Evolutionary conservation across 2,888 invertebrate species (phyloP).

Genomic region (Uloborus plumipes): DNA sequence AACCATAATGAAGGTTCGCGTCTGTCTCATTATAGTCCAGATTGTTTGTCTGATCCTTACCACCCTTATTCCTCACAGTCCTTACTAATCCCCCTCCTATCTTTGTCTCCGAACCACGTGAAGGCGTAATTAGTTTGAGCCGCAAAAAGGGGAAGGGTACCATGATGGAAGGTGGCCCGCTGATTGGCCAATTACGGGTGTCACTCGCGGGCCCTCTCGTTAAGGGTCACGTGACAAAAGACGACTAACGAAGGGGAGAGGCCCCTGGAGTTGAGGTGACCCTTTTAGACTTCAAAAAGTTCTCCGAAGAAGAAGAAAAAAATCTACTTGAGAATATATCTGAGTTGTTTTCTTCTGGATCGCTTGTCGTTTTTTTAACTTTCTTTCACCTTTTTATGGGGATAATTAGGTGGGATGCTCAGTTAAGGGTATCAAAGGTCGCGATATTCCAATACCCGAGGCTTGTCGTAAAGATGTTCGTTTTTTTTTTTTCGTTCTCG

Average conservation of each 20-base stretch:
- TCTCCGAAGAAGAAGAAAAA: too few species aligned
- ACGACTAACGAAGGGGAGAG: conserved; percentile 30
- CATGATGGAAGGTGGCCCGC: conserved; percentile 36
- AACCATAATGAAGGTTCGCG: too few species aligned
- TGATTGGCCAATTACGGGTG: conserved; percentile 65
- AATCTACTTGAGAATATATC: too few species aligned
- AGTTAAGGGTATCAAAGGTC: conserved; percentile 40
- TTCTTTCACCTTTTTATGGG: conserved; percentile 16
- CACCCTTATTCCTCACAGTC: conserved; percentile 2
- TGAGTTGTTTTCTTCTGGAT: conserved; percentile 34
- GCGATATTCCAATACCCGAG: conserved; percentile 27
- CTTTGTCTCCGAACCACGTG: conserved; percentile 16
- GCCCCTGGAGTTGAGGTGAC: conserved; percentile 26
- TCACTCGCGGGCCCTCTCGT: conserved; percentile 64
- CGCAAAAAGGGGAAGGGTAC: conserved; percentile 20
- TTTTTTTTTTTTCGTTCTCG: neutral
- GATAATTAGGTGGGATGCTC: conserved; percentile 43
- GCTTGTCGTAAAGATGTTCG: conserved; percentile 20
- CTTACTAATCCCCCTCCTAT: conserved; percentile 43
- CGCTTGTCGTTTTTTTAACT: conserved; percentile 11
- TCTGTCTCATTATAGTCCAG: conserved; percentile 51
- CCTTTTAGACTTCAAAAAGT: conserved; percentile 45
- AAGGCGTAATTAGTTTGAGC: conserved; percentile 59
- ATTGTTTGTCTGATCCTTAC: conserved; percentile 58
- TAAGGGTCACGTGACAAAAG: conserved; percentile 62